Base-by-base conservation (phyloP, 2,113 vertebrate genomes). In the Myotis lucifugus region DNA sequence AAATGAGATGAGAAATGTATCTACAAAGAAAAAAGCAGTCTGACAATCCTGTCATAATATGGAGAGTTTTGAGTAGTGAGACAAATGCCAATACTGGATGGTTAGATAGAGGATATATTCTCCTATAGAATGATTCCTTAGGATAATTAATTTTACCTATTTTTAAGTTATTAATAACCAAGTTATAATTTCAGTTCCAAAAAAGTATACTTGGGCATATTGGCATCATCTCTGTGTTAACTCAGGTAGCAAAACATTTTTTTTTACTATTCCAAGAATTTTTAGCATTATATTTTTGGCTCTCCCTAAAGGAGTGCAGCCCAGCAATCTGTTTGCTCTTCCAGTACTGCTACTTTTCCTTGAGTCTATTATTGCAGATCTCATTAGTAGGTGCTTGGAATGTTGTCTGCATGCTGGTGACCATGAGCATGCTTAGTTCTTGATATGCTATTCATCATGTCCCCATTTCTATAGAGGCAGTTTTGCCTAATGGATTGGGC, bases 301-400 rank as follows among this genome's bases (percentile, higher is more conserved):
- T 93, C 14, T 70, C 25, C 17, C 12, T 27, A 37, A 0, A 0
- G 32, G 40, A 17, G 48, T 67, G 34, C 70, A 94, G 72, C 72
- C 94, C 88, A 92, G 67, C 87, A 97, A 96, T 92, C 97, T 97
- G 92, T 90, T 93, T 69, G 3, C 5, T 70, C 13, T 92, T 88
- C 73, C 17, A 83, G 29, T 9, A n/a, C 2, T 50, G 84, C 70
- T 61, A 73, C 18, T 85, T 91, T 91, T 94, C 61, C 82, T 48
- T 76, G 46, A 29, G 29, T 59, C 77, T 67, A 13, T 89, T 76
- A 87, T 85, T 93, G 82, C 48, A 95, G 76, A 37, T 18, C 59
- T 46, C 17, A n/a, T 59, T 17, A 84, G 54, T 77, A 74, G 32
- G 13, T 78, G 67, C 29, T 61, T 54, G 56, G 54, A 5, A 88